A percentile compares a stretch with the other conserved stretches of the same genome.
Evolutionary conservation across 2,113 vertebrate genomes (phyloP).

Genomic region (Macroglossus sobrinus): DNA sequence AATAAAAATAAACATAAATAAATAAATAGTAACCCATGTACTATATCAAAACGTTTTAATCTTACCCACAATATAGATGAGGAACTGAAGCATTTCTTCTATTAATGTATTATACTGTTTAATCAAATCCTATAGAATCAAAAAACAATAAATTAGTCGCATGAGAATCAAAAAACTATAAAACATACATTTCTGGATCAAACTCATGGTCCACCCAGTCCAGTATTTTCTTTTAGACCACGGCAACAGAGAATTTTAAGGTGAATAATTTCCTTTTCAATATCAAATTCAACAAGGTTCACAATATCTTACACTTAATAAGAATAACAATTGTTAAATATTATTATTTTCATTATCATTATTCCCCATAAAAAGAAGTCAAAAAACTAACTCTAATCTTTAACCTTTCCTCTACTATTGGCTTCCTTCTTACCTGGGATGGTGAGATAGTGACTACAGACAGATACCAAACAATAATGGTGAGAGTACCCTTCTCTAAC

Average conservation of each 20-base stretch:
- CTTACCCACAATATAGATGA: conserved; percentile 93
- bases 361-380: neutral
- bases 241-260: neutral
- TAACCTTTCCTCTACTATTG: neutral
- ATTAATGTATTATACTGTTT: conserved; percentile 92
- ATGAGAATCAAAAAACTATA: neutral
- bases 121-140: conserved; percentile 89
- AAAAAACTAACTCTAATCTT: conserved; percentile 23
- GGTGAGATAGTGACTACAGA: neutral
- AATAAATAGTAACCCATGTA: neutral
- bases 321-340: neutral
- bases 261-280: neutral
- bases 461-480: neutral
- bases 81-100: conserved; percentile 95
- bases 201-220: neutral
- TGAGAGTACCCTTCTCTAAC: neutral
- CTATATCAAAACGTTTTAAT: conserved; percentile 54
- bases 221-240: neutral
- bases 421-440: neutral
- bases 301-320: neutral
- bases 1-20: no score
- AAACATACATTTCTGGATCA: conserved; percentile 29
- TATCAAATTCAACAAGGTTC: conserved; percentile 9
- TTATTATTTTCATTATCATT: neutral
- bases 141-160: conserved; percentile 50